These are phyloP conservation scores for Drosophila leontia DNA, from an alignment of 1,140 invertebrate species.

Conservation along the genomic window DNA sequence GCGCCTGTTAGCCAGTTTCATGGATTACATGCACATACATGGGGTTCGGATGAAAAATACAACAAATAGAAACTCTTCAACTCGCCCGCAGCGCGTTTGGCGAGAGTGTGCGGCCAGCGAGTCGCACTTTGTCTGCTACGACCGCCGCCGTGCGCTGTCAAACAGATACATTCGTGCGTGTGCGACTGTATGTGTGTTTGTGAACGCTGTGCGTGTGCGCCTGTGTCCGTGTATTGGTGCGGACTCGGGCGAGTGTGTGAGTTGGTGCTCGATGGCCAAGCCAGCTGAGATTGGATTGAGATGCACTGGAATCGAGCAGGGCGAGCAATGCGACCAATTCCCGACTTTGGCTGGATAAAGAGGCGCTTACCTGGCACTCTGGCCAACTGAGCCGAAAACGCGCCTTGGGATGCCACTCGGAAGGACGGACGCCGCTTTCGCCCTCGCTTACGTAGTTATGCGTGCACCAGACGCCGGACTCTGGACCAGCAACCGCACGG, in stretches of 20 bases:
- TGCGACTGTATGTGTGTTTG: conserved; percentile 18
- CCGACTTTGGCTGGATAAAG: background rate
- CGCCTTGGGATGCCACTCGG: conserved; percentile 19
- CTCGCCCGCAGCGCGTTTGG: conserved; percentile 38
- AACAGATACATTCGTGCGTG: conserved; percentile 39
- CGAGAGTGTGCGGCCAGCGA: conserved; percentile 56
- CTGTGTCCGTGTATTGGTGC: conserved; percentile 22
- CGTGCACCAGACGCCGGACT: conserved; percentile 10
- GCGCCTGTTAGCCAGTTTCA: background rate
- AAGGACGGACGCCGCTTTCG: conserved; percentile 28
- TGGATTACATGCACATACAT: conserved; percentile 10
- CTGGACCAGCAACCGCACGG: conserved; percentile 14
- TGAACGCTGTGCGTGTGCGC: conserved; percentile 24
- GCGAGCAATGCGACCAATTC: background rate
- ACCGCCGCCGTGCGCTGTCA: conserved; percentile 58
- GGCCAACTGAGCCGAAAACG: conserved; percentile 25
- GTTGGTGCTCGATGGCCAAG: conserved; percentile 55
- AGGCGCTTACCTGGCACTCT: conserved; percentile 23
- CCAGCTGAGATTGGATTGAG: conserved; percentile 66
- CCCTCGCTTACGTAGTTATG: conserved; percentile 35
- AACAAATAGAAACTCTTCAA: conserved; percentile 66
- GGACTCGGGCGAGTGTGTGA: conserved; percentile 18
- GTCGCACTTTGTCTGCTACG: conserved; percentile 62
- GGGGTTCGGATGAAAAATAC: conserved; percentile 26
- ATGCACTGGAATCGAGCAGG: conserved; percentile 26